Conservation (phyloP, 53 echinoderm and acorn worm genomes). For the Arbacia lixula region DNA sequence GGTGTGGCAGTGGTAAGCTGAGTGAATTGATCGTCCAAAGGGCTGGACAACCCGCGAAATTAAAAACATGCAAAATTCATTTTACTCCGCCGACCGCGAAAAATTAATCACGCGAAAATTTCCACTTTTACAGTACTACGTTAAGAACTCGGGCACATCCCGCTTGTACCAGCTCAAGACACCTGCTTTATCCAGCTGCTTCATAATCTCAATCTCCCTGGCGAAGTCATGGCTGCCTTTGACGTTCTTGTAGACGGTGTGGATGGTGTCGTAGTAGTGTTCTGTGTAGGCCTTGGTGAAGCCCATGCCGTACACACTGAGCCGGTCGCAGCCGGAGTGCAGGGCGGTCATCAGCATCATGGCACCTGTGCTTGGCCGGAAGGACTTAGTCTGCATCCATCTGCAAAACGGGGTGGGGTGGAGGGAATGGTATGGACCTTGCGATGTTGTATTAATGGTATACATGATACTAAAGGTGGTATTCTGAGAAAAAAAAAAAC, state of each 20-base stretch:
- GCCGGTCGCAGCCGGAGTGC: constrained; percentile 79
- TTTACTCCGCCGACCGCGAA: too few relatives aligned
- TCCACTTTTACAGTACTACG: too few relatives aligned
- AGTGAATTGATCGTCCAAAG: too few relatives aligned
- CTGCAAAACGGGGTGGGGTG: too few relatives aligned
- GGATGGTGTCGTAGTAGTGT: constrained; percentile 88
- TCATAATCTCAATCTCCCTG: constrained; percentile 74
- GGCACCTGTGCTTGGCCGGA: constrained; percentile 91
- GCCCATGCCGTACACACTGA: constrained; percentile 95
- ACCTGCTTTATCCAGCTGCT: constrained; percentile 67
- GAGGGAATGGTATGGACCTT: too few relatives aligned
- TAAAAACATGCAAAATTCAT: too few relatives aligned
- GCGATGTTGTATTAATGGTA: too few relatives aligned
- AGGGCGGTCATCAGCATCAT: constrained; percentile 93
- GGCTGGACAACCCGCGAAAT: too few relatives aligned
- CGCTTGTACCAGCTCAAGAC: constrained; percentile 87
- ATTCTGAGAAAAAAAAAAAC: too few relatives aligned
- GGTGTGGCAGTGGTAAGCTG: too few relatives aligned
- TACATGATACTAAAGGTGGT: too few relatives aligned
- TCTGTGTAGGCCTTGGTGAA: constrained; percentile 75
- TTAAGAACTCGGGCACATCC: constrained; percentile 73
- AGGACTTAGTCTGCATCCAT: constrained; percentile 86
- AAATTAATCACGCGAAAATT: too few relatives aligned
- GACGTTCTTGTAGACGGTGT: constrained; percentile 55
- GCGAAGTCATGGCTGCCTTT: constrained; percentile 85